A percentile compares a stretch with the other conserved stretches of the same genome.
These are phyloP conservation scores for Ochotona princeps DNA, from an alignment of 2,113 vertebrate species.

Conservation along the genomic window DNA sequence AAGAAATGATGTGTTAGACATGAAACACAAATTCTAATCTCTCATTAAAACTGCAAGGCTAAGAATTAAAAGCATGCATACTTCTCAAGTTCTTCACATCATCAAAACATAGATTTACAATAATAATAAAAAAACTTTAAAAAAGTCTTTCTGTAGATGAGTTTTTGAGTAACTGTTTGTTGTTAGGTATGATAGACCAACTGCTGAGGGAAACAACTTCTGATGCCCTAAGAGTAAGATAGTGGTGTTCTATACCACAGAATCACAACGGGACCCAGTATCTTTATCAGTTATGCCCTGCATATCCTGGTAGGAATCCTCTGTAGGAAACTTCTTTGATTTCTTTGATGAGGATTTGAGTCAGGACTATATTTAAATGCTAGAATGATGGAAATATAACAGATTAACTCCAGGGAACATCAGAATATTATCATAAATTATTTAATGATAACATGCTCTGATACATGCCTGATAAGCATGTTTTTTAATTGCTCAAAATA, in stretches of 20 bases:
- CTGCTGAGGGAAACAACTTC: not conserved
- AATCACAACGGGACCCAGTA: not conserved
- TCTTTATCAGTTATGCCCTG: not conserved
- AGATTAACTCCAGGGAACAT: not conserved
- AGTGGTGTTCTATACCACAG: not conserved
- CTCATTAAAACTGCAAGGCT: not conserved
- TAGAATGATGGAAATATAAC: not conserved
- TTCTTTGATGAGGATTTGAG: not conserved
- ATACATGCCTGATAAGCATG: not conserved
- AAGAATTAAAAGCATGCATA: not conserved
- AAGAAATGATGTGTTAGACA: not conserved
- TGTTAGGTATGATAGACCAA: not conserved
- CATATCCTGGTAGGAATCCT: too few species aligned
- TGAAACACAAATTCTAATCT: not conserved
- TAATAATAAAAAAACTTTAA: too few species aligned
- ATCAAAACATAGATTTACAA: too few species aligned
- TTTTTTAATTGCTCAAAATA: slow-evolving; percentile 21
- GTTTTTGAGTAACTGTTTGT: not conserved
- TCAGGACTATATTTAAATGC: not conserved
- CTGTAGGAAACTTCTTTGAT: not conserved
- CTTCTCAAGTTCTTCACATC: too few species aligned
- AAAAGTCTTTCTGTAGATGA: not conserved
- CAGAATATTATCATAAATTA: too few species aligned
- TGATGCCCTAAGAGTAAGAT: not conserved
- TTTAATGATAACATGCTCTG: not conserved